These are phyloP conservation scores for Coelinius sp. DNA, from an alignment of 2,888 invertebrate genomes.

Conservation along the genomic window DNA sequence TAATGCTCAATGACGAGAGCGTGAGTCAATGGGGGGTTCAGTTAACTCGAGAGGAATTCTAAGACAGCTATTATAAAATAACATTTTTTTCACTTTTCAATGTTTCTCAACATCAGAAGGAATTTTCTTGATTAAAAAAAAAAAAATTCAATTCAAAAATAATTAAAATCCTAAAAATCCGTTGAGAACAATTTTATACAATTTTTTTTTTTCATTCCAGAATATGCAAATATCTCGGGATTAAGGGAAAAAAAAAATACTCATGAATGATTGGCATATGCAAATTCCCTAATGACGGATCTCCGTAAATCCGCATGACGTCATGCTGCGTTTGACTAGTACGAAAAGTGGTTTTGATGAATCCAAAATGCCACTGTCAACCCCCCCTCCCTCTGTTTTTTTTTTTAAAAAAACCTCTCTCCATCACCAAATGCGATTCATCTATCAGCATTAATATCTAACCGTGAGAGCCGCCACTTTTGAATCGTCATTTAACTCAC, in stretches of 20 bases:
- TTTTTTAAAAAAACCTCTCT: slow-evolving; percentile 20
- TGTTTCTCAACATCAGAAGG: no score
- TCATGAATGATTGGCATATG: slow-evolving; percentile 64
- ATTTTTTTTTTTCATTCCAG: slow-evolving; percentile 7
- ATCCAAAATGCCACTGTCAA: slow-evolving; percentile 52
- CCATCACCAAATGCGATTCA: slow-evolving; percentile 51
- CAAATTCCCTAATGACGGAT: slow-evolving; percentile 66
- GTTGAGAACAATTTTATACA: neutral
- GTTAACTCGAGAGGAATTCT: neutral
- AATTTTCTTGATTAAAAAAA: no score
- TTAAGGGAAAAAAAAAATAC: slow-evolving; percentile 14
- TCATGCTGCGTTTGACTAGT: slow-evolving; percentile 61
- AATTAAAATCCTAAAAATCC: no score
- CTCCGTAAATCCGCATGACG: slow-evolving; percentile 57
- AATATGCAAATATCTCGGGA: slow-evolving; percentile 53
- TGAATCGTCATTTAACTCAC: slow-evolving; percentile 30
- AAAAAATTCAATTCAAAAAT: no score
- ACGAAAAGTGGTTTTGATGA: slow-evolving; percentile 63
- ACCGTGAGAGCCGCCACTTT: slow-evolving; percentile 52
- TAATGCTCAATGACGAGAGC: neutral
- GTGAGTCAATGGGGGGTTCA: neutral
- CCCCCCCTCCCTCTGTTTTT: slow-evolving; percentile 39
- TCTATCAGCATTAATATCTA: slow-evolving; percentile 63
- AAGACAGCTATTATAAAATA: no score
- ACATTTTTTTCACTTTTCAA: no score